These are phyloP conservation scores for Ariopsis seemanni DNA, from an alignment of 2,113 vertebrate species.

Conservation along the genomic window DNA sequence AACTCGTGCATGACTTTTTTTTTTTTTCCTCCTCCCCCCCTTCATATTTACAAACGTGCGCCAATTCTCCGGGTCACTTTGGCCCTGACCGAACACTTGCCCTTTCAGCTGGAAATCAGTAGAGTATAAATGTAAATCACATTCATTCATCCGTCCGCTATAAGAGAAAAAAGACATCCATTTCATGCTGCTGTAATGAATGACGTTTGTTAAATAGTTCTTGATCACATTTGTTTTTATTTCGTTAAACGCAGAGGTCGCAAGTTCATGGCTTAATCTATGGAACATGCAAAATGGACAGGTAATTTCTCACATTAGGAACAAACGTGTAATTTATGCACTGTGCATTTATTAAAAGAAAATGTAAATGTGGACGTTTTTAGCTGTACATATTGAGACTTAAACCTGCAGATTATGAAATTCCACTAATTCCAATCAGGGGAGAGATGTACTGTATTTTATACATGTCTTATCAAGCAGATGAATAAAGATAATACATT, in stretches of 20 bases:
- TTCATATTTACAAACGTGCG: neutral
- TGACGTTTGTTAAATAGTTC: neutral
- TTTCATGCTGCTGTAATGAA: neutral
- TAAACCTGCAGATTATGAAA: constrained; percentile 36
- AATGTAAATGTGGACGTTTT: constrained; percentile 19
- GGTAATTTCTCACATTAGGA: neutral
- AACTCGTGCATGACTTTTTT: neutral
- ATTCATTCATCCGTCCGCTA: no score
- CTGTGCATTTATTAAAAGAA: constrained; percentile 24
- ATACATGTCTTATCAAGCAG: neutral
- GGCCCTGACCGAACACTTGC: neutral
- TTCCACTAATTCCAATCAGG: constrained; percentile 55
- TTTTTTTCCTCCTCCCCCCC: neutral
- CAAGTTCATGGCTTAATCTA: neutral
- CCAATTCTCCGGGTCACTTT: neutral
- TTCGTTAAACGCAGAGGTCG: neutral
- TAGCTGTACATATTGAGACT: constrained; percentile 57
- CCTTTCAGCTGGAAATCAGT: neutral
- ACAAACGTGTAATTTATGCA: constrained; percentile 19
- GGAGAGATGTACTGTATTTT: constrained; percentile 37
- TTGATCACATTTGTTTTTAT: neutral
- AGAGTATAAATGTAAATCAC: neutral
- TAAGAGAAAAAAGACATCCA: neutral
- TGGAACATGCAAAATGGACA: neutral
- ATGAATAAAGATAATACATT: constrained; percentile 31